These are phyloP conservation scores for Acronicta leporina DNA, from an alignment of 2,888 invertebrate genomes.

Conservation along the genomic window DNA sequence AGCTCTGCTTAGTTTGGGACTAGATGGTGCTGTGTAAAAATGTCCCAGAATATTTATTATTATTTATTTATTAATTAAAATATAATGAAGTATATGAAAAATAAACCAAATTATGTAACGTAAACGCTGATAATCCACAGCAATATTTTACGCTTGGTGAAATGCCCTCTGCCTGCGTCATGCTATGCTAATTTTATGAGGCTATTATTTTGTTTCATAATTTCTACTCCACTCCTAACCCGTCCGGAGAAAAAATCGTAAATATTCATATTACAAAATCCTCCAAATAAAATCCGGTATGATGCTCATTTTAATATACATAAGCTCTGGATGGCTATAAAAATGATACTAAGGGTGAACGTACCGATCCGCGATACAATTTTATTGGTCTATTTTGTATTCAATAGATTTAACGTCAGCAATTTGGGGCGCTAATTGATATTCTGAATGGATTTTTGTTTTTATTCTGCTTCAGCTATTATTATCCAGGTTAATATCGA, in stretches of 20 bases:
- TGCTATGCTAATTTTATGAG: constrained; percentile 69
- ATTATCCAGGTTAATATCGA: neutral
- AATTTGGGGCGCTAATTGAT: constrained; percentile 22
- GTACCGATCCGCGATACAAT: neutral
- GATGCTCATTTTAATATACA: constrained; percentile 11
- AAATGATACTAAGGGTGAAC: constrained; percentile 23
- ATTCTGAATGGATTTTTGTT: constrained; percentile 21
- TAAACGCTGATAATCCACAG: constrained; percentile 15
- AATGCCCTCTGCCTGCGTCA: constrained; percentile 57
- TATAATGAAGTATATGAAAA: no score
- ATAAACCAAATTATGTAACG: no score
- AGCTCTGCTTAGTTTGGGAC: no score
- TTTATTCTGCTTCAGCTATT: neutral
- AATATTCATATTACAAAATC: constrained; percentile 53
- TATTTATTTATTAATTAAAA: no score
- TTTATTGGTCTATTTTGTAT: constrained; percentile 28
- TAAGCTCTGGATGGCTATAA: constrained; percentile 23
- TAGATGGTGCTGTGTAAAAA: no score
- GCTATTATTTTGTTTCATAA: constrained; percentile 64
- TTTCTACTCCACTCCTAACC: constrained; percentile 63
- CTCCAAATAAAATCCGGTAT: constrained; percentile 34
- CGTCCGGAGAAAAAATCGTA: constrained; percentile 36
- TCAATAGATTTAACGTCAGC: constrained; percentile 18
- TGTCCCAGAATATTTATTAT: no score
- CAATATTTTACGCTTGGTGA: constrained; percentile 55